These are phyloP conservation scores for Hippocampus guttulatus DNA, from an alignment of 2,113 vertebrate species.

Conservation along the genomic window DNA sequence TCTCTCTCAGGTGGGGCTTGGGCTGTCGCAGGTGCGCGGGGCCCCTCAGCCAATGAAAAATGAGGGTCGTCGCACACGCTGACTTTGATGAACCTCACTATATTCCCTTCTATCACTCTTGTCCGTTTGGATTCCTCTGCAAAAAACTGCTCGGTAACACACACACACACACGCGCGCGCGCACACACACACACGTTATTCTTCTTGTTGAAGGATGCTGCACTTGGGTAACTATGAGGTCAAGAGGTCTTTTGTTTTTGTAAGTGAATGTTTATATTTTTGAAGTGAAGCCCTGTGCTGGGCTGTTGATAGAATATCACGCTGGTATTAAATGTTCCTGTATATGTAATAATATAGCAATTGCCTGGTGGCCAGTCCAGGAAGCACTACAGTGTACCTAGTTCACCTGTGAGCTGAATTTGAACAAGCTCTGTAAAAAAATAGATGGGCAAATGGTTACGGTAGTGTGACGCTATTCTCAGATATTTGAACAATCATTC, in stretches of 20 bases:
- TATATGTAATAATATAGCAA: neutral
- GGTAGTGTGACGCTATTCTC: too few relatives aligned
- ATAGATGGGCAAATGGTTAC: too few relatives aligned
- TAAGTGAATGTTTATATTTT: neutral
- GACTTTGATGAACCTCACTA: slow-evolving; percentile 98
- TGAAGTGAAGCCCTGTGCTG: neutral
- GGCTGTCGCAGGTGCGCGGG: slow-evolving; percentile 78
- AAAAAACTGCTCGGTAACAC: slow-evolving; percentile 58
- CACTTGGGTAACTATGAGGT: slow-evolving; percentile 76
- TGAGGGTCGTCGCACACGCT: slow-evolving; percentile 83
- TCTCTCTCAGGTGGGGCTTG: slow-evolving; percentile 55
- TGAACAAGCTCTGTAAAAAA: too few relatives aligned
- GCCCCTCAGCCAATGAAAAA: slow-evolving; percentile 96
- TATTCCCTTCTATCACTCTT: slow-evolving; percentile 91
- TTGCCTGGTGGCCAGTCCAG: neutral
- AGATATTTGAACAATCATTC: too few relatives aligned
- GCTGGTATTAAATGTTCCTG: neutral
- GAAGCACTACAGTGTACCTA: neutral
- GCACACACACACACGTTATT: slow-evolving; percentile 76
- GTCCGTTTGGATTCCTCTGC: slow-evolving; percentile 94
- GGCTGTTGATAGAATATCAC: neutral
- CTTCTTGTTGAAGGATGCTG: slow-evolving; percentile 91
- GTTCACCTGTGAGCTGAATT: neutral
- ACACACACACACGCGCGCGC: slow-evolving; percentile 40
- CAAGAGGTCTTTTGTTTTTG: slow-evolving; percentile 33